Evolutionary conservation across 2,888 invertebrate genomes (phyloP).

Genomic region (Eupeodes latifasciatus): DNA sequence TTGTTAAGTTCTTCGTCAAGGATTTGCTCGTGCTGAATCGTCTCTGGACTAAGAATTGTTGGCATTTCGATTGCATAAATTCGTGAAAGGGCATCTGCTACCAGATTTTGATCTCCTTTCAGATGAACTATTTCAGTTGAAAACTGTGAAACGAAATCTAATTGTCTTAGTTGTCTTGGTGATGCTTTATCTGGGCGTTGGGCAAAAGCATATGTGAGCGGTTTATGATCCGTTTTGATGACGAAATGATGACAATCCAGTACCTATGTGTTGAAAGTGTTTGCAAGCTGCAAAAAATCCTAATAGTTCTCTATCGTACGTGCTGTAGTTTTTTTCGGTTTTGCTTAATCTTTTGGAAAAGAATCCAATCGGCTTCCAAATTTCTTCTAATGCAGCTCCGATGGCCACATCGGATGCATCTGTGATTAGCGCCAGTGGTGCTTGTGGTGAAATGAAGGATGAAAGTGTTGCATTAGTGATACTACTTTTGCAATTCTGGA

Average conservation of each 20-base stretch:
- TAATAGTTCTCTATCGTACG: constrained; percentile 5
- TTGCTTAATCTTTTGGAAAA: not conserved
- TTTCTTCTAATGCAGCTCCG: constrained; percentile 4
- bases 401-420: constrained; percentile 20
- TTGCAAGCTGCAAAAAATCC: constrained; percentile 8
- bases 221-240: not conserved
- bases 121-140: constrained; percentile 50
- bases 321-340: constrained; percentile 18
- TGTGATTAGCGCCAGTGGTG: not conserved
- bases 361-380: constrained; percentile 19
- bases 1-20: constrained; percentile 49
- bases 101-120: too few species aligned
- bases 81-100: too few species aligned
- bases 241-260: not conserved
- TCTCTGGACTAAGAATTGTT: constrained; percentile 65
- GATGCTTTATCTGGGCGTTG: constrained; percentile 76
- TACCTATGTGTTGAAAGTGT: constrained; percentile 6
- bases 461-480: constrained; percentile 29
- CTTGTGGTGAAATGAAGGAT: constrained; percentile 5
- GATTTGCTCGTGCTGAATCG: constrained; percentile 42
- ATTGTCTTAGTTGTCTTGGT: constrained; percentile 57
- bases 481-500: constrained; percentile 3
- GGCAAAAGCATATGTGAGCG: not conserved
- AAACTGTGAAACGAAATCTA: constrained; percentile 66
- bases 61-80: constrained; percentile 26